Evolutionary conservation across 2,113 vertebrate genomes (phyloP), one percentile per base, ranked within the genome.

Genomic region (Genyomyrus donnyi): DNA sequence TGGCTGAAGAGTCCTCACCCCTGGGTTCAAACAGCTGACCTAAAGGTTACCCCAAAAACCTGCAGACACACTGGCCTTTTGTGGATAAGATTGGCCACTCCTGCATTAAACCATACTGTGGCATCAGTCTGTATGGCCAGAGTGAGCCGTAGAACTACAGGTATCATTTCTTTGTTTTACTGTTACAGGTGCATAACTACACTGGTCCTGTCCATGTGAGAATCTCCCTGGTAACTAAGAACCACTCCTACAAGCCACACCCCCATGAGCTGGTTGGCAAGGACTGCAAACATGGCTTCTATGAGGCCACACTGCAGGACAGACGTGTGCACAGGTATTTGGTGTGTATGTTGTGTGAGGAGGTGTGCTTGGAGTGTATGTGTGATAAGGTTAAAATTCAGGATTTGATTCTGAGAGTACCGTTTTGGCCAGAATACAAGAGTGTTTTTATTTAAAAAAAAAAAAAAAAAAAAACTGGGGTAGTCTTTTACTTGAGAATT

Each of bases 201-300:
- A 96, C 93, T 0, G 97, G 97, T 0, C 96, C 97, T 0, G 93
- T 97, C 42, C 96, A 95, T 19, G 95, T 98, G n/a, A 96, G 97
- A 8, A 97, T 98, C 92, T 98, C 97, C 0, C 80, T 98, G 93
- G 98, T 98, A 84, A 97, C 97, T 24, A 98, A 98, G 93, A 97
- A 96, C 21, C 17, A 94, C 0, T 97, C 97, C 0, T 91, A 97
- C 93, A 97, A 97, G 91, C 97, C 98, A 27, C 98, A 98, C 90
- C 98, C 98, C 1, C 98, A 98, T 0, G 97, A 98, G 84, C 95
- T 98, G 53, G 98, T 98, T 21, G 98, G 98, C 31, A 98, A 98
- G 80, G 98, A 98, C 94, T 98, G 98, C 91, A 96, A 97, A 87
- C 97, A 98, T 0, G 98, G 98, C 24, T 98, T 96, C 94, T 98